These are phyloP conservation scores for Cottoperca gobio DNA, from an alignment of 2,797 vertebrate genomes.

Conservation along the genomic window DNA sequence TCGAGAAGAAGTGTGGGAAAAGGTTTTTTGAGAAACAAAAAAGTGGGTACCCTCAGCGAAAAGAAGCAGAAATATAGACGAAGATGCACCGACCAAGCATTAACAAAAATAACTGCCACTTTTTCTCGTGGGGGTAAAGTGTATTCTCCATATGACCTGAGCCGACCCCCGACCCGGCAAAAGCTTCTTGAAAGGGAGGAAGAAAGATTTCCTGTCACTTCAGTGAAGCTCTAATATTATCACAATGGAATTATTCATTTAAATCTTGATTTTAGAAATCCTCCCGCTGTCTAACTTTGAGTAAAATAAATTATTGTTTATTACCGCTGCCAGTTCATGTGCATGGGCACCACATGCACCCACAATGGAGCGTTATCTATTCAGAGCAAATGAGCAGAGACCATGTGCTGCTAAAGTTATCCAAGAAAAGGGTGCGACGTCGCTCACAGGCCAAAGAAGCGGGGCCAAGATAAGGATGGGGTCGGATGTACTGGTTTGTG, in stretches of 20 bases:
- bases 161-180: not conserved
- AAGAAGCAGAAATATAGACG: not conserved
- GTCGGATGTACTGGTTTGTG: not conserved
- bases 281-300: no score
- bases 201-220: no score
- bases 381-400: constrained; percentile 2
- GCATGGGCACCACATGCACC: not conserved
- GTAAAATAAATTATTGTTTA: not conserved
- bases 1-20: not conserved
- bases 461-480: constrained; percentile 7
- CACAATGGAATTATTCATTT: no score
- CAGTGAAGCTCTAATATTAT: no score
- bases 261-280: not conserved
- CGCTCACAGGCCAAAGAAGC: not conserved
- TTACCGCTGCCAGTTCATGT: not conserved
- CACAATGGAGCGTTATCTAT: constrained; percentile 30
- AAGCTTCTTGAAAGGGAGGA: not conserved
- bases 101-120: not conserved
- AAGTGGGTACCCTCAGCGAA: not conserved
- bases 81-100: not conserved
- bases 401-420: constrained; percentile 34
- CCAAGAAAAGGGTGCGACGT: not conserved
- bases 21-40: not conserved
- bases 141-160: not conserved
- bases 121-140: not conserved